phyloP scores from a whole-genome alignment of 2,113 vertebrate species.

The Nycticryphes semicollaris region DNA sequence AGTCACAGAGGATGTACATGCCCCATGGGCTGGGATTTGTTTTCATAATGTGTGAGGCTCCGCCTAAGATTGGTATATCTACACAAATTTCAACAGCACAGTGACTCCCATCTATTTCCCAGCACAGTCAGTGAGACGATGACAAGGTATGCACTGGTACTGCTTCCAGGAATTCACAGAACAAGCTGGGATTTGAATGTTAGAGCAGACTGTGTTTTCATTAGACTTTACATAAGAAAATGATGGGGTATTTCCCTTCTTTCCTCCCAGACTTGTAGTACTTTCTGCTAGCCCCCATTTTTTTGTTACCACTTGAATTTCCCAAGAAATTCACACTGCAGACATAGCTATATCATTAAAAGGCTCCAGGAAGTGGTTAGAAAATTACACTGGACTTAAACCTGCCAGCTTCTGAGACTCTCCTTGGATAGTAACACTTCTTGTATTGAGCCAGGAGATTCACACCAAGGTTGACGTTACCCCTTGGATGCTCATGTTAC shows the following conservation, averaged over 20 bases:
- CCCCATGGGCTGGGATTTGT: neutral
- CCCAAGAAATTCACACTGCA: neutral
- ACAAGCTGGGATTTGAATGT: neutral
- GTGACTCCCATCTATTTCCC: neutral
- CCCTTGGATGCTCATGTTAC: neutral
- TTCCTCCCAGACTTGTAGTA: conserved; percentile 30
- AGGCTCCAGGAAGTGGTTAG: conserved; percentile 61
- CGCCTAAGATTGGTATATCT: neutral
- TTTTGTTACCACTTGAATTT: conserved; percentile 62
- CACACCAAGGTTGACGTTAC: neutral
- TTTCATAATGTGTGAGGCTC: neutral
- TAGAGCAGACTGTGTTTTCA: neutral
- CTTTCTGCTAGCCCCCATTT: conserved; percentile 58
- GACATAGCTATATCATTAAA: conserved; percentile 35
- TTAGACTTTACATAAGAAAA: neutral
- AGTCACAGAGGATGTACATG: neutral
- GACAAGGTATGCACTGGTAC: neutral
- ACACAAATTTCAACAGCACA: neutral
- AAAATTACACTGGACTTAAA: neutral
- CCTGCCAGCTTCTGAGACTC: neutral
- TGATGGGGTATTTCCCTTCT: neutral
- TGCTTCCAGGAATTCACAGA: neutral
- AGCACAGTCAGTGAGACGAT: neutral
- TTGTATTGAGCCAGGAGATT: neutral
- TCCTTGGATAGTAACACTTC: neutral